Base-by-base conservation (phyloP, 2,888 invertebrate genomes). In the Drosophila mayaguana region DNA sequence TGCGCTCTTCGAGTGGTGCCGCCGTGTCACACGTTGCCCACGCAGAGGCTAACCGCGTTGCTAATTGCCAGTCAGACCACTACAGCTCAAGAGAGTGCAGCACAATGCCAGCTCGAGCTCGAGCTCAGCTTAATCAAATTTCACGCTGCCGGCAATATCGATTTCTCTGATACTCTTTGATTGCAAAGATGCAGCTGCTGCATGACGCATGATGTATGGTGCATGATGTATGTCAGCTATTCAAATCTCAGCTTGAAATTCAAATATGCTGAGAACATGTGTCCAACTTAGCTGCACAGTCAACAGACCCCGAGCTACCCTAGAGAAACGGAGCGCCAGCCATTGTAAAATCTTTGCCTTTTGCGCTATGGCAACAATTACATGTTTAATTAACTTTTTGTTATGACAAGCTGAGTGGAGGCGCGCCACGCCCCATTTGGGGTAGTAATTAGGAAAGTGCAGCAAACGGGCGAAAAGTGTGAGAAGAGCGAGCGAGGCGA, bases 361-460 rank as follows among this genome's bases (percentile, higher is more conserved):
- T 25, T 67, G 67, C 75, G 69, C 59, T 81, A 57, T 71, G 69
- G 78, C 72, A 80, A 75, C 88, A 78, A 86, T 86, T 88, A 84
- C 81, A 88, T 86, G 86, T 88, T 88, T 88, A 88, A 84, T 84
- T 84, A 84, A 86, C 78, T 83, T 83, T 85, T 78, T 83, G 85
- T 88, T 83, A 82, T 85, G 85, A 81, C 85, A 75, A 70, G 61
- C 45, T 51, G 20, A 51, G 61, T 43, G 59, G 22, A 5, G 28
- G 28, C 36, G 60, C 36, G 20, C 4, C 56, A 38, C 56, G 22
- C 45, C 53, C 54, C 66, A 3, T 20, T 18, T 11, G 56, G 38
- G 25, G 16, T 53, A 51, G 51, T 72, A 66, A 72, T 72, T 66
- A 72, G 51, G 60, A 65, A 50, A 65, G 40, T 55, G 72, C 69